Percentiles rank a stretch among this genome's conserved stretches.
Conservation (phyloP, 2,888 invertebrate species). For the Strigamia transsilvanica region DNA sequence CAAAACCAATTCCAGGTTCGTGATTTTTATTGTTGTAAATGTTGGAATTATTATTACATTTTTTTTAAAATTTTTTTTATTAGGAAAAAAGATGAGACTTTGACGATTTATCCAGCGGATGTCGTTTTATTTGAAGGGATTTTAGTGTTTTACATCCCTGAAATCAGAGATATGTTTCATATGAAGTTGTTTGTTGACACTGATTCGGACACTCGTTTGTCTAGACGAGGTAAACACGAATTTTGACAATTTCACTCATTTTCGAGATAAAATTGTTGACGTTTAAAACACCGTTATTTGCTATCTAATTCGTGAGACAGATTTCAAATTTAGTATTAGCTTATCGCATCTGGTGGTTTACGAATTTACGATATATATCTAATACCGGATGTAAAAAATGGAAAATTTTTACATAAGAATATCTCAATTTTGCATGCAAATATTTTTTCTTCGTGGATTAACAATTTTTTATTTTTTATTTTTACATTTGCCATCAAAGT, state of each 20-base stretch:
- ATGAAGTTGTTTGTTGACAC: conserved; percentile 99
- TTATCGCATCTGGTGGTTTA: too few relatives aligned
- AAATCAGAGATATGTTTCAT: conserved; percentile 92
- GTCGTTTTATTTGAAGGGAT: conserved; percentile 98
- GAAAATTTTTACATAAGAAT: too few relatives aligned
- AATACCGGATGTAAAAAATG: too few relatives aligned
- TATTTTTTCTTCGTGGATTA: too few relatives aligned
- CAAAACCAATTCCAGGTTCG: conserved; percentile 83
- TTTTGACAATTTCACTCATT: not conserved
- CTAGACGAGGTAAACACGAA: conserved; percentile 80
- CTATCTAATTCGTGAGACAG: too few relatives aligned
- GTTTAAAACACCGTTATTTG: too few relatives aligned
- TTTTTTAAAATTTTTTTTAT: conserved; percentile 30
- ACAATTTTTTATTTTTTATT: too few relatives aligned
- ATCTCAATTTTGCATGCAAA: too few relatives aligned
- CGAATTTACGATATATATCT: too few relatives aligned
- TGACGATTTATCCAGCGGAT: conserved; percentile 92
- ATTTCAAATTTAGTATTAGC: too few relatives aligned
- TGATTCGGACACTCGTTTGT: conserved; percentile 96
- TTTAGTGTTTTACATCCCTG: conserved; percentile 95
- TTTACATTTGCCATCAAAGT: too few relatives aligned
- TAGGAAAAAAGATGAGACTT: conserved; percentile 62
- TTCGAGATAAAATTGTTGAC: not conserved
- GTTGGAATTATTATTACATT: not conserved
- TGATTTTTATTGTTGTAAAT: conserved; percentile 9